Base-by-base conservation (phyloP, 2,797 vertebrate species). In the Cyprinodon diabolis region DNA sequence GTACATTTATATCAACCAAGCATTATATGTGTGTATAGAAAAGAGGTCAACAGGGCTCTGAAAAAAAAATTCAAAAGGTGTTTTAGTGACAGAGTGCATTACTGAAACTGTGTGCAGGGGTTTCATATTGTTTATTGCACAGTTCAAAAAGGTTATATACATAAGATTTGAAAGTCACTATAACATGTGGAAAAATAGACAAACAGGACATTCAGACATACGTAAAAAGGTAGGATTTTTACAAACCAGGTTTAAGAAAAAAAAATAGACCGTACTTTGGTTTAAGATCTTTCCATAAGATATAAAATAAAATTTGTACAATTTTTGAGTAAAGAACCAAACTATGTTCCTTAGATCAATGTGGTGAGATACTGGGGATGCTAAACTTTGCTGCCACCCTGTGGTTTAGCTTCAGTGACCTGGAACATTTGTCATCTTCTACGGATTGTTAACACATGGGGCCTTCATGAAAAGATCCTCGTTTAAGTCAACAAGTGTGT, bases 371-470 rank as follows among this genome's bases (percentile, higher is more conserved):
- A 12, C 1, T 6, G 6, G 35, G 3, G 19, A 37, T 35, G 74
- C 25, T 54, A 75, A 68, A 62, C 85, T 86, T 40, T 90, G 86
- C 83, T 91, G 90, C 87, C 91, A 81, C 70, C 91, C 13, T 82
- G 88, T 93, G 91, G 90, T 58, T 21, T 15, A 55, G 47, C 9
- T 69, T 13, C 57, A 19, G 48, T 47, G 48, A 0, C 35, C 1
- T 9, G 21, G 67, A 43, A 23, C 7, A 52, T 60, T 54, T 62
- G 40, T 60, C 45, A 67, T 48, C 66, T 4, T 47, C 68, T 0
- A 1, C 70, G 19, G 47, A 63, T 76, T 72, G 56, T 80, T 75
- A 66, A 71, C 69, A 69, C 47, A 52, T 63, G 21, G 23, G 23
- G n/a, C 56, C 10, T 10, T 79, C 19, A 69, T 68, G 60, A 48